A percentile compares a stretch with the other conserved stretches of the same genome.
Conservation (phyloP, 2,113 vertebrate species). For the Eolophus roseicapilla region DNA sequence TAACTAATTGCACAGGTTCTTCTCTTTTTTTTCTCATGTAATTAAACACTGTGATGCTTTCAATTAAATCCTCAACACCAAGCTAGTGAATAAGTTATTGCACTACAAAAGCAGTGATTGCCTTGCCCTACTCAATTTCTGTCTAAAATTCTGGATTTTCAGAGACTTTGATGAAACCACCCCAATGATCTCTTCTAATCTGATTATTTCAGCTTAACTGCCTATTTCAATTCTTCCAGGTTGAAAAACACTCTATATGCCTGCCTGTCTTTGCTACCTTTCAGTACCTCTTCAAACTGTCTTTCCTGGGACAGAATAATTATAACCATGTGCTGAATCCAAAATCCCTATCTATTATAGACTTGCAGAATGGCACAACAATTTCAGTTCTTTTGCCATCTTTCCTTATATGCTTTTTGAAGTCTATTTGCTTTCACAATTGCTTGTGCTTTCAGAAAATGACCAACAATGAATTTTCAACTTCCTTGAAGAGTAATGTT, state of each 20-base stretch:
- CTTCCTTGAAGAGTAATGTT: not conserved
- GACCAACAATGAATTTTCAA: not conserved
- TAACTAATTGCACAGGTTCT: not conserved
- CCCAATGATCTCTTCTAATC: not conserved
- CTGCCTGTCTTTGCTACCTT: not conserved
- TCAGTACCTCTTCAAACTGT: not conserved
- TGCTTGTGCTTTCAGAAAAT: not conserved
- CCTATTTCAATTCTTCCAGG: not conserved
- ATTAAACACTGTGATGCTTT: not conserved
- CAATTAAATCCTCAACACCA: not conserved
- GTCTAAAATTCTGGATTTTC: not conserved
- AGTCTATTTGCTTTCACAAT: not conserved
- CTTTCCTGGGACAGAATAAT: not conserved
- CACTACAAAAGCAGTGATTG: not conserved
- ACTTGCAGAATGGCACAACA: not conserved
- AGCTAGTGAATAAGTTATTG: not conserved
- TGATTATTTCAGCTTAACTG: not conserved
- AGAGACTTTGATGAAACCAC: not conserved
- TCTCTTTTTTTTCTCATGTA: not conserved
- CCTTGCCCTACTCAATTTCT: not conserved
- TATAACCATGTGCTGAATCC: not conserved
- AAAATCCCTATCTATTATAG: not conserved
- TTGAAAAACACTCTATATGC: not conserved
- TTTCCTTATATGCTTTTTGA: not conserved
- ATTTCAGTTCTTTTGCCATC: not conserved